Conservation (phyloP, 2,888 invertebrate species). For the Drosophila emarginata region DNA sequence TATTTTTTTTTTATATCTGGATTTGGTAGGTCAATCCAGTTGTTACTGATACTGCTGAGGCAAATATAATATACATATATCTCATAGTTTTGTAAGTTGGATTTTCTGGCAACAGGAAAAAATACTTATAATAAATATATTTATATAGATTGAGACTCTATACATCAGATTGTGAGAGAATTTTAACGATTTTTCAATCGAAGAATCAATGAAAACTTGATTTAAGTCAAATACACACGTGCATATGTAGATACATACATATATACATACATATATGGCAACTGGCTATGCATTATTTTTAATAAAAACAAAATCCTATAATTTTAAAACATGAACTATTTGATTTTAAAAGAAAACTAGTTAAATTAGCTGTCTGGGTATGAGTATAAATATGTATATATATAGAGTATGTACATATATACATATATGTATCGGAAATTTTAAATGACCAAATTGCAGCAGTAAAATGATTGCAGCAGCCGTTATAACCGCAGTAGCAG, state of each 20-base stretch:
- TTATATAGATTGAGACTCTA: not conserved
- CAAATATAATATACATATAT: constrained; percentile 4
- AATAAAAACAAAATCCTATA: too few relatives aligned
- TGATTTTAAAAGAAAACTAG: too few relatives aligned
- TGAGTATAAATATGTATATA: too few relatives aligned
- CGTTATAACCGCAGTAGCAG: not conserved
- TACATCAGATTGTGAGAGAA: not conserved
- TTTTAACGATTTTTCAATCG: not conserved
- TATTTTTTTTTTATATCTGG: not conserved
- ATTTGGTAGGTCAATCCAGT: not conserved
- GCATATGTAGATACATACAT: not conserved
- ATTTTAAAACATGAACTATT: too few relatives aligned
- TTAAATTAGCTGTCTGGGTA: too few relatives aligned
- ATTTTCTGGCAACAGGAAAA: not conserved
- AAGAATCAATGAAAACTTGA: constrained; percentile 8
- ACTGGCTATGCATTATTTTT: too few relatives aligned
- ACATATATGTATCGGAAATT: not conserved
- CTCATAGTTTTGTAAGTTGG: not conserved
- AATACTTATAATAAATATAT: not conserved
- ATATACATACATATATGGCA: too few relatives aligned
- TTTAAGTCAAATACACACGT: not conserved
- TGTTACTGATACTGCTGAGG: not conserved
- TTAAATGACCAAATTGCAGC: not conserved
- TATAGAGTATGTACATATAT: not conserved
- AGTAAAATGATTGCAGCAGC: constrained; percentile 5